Conservation (phyloP, 2,113 vertebrate genomes). For the Paraplagusia blochii region DNA sequence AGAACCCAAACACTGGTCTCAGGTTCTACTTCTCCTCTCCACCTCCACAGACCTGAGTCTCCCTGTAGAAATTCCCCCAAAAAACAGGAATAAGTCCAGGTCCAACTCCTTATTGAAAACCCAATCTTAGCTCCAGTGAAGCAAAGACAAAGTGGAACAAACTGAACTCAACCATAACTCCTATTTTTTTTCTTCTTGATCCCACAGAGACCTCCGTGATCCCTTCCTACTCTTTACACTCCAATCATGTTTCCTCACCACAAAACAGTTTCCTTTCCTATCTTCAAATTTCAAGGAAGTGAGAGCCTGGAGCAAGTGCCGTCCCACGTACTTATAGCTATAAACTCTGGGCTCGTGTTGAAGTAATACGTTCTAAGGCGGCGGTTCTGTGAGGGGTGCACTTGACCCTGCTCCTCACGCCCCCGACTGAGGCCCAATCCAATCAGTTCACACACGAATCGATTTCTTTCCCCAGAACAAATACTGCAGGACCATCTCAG, state of each 20-base stretch:
- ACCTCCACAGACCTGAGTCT: slow-evolving; percentile 26
- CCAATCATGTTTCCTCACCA: slow-evolving; percentile 36
- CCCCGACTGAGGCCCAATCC: slow-evolving; percentile 25
- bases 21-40: background rate
- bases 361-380: slow-evolving; percentile 28
- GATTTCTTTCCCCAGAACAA: slow-evolving; percentile 1
- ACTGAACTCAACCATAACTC: no score
- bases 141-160: slow-evolving; percentile 70
- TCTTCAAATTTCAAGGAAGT: slow-evolving; percentile 30
- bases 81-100: slow-evolving; percentile 50
- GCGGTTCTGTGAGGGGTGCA: slow-evolving; percentile 19
- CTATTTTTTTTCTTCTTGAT: slow-evolving; percentile 19
- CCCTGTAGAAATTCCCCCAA: slow-evolving; percentile 23
- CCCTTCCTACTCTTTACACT: slow-evolving; percentile 23
- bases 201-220: slow-evolving; percentile 12
- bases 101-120: slow-evolving; percentile 66
- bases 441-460: slow-evolving; percentile 25
- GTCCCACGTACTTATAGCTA: slow-evolving; percentile 22
- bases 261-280: slow-evolving; percentile 30
- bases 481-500: background rate
- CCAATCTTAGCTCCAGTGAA: slow-evolving; percentile 66
- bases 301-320: slow-evolving; percentile 40
- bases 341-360: slow-evolving; percentile 23
- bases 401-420: slow-evolving; percentile 40
- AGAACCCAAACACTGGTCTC: no score